A percentile compares a stretch with the other conserved stretches of the same genome.
phyloP scores from a whole-genome alignment of 2,888 invertebrate species.

The Yponomeuta sedellus region DNA sequence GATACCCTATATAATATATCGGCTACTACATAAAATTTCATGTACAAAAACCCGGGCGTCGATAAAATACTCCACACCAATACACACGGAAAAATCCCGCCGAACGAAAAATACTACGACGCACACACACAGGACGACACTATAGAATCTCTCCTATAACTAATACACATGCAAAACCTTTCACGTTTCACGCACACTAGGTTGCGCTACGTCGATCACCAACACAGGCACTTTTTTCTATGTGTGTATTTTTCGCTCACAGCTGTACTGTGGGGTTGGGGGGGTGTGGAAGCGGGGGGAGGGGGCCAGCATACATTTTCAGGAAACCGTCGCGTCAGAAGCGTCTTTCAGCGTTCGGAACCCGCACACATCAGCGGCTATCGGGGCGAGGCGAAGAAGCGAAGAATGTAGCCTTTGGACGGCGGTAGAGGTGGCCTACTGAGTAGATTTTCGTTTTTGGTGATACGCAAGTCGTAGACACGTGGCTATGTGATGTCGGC shows the following conservation, averaged over 20 bases:
- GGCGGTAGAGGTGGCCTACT: not conserved
- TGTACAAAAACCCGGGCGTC: conserved; percentile 55
- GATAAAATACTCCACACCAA: conserved; percentile 20
- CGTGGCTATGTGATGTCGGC: no score
- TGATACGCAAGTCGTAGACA: no score
- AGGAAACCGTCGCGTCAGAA: conserved; percentile 70
- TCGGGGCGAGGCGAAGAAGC: conserved; percentile 52
- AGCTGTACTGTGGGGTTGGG: conserved; percentile 32
- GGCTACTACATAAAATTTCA: conserved; percentile 59
- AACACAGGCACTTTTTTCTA: conserved; percentile 53
- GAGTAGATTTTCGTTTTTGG: no score
- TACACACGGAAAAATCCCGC: conserved; percentile 17
- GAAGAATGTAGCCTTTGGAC: conserved; percentile 45
- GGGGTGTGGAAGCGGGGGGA: conserved; percentile 23
- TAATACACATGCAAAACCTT: conserved; percentile 16
- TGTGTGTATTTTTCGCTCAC: conserved; percentile 35
- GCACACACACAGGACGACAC: conserved; percentile 32
- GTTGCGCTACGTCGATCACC: conserved; percentile 30
- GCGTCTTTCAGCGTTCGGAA: conserved; percentile 73
- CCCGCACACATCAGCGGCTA: conserved; percentile 71
- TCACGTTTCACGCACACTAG: conserved; percentile 34
- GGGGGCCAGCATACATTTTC: conserved; percentile 65
- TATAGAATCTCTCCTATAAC: conserved; percentile 38
- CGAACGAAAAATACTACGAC: conserved; percentile 11
- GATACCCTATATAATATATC: conserved; percentile 34